Base-by-base conservation (phyloP, 2,888 invertebrate species). In the Athalia cordata region DNA sequence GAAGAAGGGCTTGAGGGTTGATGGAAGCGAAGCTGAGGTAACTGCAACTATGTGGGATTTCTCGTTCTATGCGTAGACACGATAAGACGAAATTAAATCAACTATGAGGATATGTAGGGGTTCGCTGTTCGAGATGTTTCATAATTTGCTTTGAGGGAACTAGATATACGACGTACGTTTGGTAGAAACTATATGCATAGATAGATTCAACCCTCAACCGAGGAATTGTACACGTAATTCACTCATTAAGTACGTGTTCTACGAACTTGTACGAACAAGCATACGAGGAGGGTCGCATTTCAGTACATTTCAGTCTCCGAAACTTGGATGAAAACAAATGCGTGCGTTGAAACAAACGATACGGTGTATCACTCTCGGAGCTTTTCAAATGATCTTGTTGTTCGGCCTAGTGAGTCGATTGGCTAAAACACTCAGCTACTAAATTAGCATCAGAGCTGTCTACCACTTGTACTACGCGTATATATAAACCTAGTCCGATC, bases 91-190 rank as follows among this genome's bases (percentile, higher is more conserved):
- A 57, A 57, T 70, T 57, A 29, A 70, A 70, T 70, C 43, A 52
- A 52, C 7, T 52, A 9, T 52, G 52, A 57, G 45, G n/a, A 57
- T 57, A 70, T 55, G 29, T 29, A 59, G 70, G 70, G 13, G 57
- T n/a, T 8, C 13, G 70, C 57, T 70, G 4, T 57, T 4, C 52
- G 67, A 50, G 43, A 68, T 68, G 11, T 68, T 68, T 68, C 67
- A 70, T 70, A 70, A 70, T 70, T 70, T 70, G 57, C 57, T 59
- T 70, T 59, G 68, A 68, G 66, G 49, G 66, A 66, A 13, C 47
- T 49, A 49, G 66, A 66, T 29, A 29, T 29, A 49, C 66, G 3
- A 13, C 13, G 49, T 66, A 8, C 43, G 5, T 29, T 29, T 29
- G 29, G 2, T 29, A 29, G 29, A 29, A 29, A 29, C 29, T 9